Conservation (phyloP, 2,797 vertebrate genomes). For the Micropoecilia bifurca region DNA sequence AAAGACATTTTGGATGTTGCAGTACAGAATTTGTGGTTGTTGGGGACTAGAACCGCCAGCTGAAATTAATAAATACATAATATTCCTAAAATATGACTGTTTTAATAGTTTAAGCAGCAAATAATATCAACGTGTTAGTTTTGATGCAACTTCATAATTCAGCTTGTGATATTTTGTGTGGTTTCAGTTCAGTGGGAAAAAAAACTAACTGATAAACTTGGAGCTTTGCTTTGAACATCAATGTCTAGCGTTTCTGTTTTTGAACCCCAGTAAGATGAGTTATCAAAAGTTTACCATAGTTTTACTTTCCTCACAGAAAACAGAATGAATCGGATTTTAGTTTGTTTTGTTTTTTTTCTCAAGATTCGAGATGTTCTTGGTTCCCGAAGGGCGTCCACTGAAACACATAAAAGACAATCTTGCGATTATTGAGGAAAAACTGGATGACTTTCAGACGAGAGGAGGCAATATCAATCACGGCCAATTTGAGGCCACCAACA, state of each 20-base stretch:
- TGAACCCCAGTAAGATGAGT: neutral
- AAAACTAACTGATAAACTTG: neutral
- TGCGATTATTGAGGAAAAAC: slow-evolving; percentile 82
- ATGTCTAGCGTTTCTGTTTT: neutral
- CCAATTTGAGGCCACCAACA: slow-evolving; percentile 89
- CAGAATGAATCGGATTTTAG: neutral
- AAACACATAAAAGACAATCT: slow-evolving; percentile 81
- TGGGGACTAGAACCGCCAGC: neutral
- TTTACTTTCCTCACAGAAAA: neutral
- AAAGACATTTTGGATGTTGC: neutral
- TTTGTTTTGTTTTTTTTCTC: slow-evolving; percentile 15
- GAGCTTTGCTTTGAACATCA: neutral
- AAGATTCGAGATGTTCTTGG: slow-evolving; percentile 59
- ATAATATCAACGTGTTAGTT: neutral
- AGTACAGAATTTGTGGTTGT: neutral
- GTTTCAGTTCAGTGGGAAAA: neutral
- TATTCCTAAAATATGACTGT: neutral
- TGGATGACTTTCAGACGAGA: slow-evolving; percentile 83
- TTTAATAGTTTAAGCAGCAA: neutral
- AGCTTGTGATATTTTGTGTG: neutral
- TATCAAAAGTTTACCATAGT: neutral
- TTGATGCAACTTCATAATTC: neutral
- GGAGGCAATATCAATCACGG: slow-evolving; percentile 86
- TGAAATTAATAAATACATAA: neutral
- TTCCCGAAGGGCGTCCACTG: slow-evolving; percentile 75